Evolutionary conservation across 2,888 invertebrate genomes (phyloP).

Genomic region (Muscina levida): DNA sequence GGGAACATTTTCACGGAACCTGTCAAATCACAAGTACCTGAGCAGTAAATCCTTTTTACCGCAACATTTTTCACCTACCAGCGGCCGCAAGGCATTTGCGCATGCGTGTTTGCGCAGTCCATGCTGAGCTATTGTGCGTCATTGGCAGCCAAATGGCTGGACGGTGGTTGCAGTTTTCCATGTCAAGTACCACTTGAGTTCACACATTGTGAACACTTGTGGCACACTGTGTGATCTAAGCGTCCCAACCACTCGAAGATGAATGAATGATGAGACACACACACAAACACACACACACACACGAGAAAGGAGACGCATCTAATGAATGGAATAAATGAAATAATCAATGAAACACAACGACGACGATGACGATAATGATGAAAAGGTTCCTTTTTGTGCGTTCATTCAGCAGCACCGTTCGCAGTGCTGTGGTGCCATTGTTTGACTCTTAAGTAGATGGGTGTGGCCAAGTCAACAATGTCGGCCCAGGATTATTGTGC

Average conservation of each 20-base stretch:
- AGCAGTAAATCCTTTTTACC: slow-evolving; percentile 15
- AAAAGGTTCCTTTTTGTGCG: background rate
- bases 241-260: background rate
- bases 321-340: slow-evolving; percentile 14
- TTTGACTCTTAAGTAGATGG: slow-evolving; percentile 30
- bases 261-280: slow-evolving; percentile 34
- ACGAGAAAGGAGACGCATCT: background rate
- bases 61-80: slow-evolving; percentile 13
- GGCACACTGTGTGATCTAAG: background rate
- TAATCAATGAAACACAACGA: slow-evolving; percentile 3
- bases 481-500: slow-evolving; percentile 48
- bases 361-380: background rate
- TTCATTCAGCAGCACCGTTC: no score
- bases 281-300: slow-evolving; percentile 5
- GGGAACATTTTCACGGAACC: background rate
- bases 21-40: slow-evolving; percentile 1
- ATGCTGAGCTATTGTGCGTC: slow-evolving; percentile 16
- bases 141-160: background rate
- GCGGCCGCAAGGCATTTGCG: slow-evolving; percentile 10
- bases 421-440: slow-evolving; percentile 12
- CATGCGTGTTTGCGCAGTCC: background rate
- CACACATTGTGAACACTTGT: slow-evolving; percentile 36
- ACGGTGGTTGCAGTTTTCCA: slow-evolving; percentile 40
- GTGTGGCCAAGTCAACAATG: slow-evolving; percentile 28
- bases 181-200: slow-evolving; percentile 64